Base-by-base conservation (phyloP, 2,113 vertebrate genomes). In the Tiliqua scincoides region DNA sequence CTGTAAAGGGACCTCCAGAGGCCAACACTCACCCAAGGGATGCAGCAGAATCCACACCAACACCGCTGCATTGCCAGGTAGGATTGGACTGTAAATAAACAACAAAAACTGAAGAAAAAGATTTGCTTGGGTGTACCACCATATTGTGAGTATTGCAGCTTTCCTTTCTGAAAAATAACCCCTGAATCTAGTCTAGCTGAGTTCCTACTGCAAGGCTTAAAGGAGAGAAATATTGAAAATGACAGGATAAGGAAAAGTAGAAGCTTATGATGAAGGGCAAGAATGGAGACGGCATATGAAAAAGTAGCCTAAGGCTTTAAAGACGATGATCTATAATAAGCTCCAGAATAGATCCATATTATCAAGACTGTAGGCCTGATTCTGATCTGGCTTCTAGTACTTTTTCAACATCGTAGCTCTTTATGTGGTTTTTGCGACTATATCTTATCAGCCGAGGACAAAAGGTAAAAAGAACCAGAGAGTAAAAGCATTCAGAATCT, bases 161-260 rank as follows among this genome's bases (percentile, higher is more conserved):
- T 89, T 87, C 15, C 1, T 27, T 57, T 11, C 88, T 85, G 87
- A 85, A 87, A 90, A 93, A 86, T 27, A 88, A 73, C 83, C 77
- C 86, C 23, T 91, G 30, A 74, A 89, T 82, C 65, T 27, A 88
- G 61, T 88, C 27, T 74, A 84, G 52, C 37, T 92, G 82, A 89
- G 85, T 82, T 93, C 83, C 62, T 23, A 57, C 61, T 91, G 85
- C 84, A 71, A 9, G 90, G 88, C 90, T 61, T 91, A 91, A 91
- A 92, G 91, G 83, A 18, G 73, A 89, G 89, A 89, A 88, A 78
- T 11, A 91, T 87, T 40, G 88, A 85, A 87, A 93, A 90, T 85
- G 87, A 89, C 88, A 94, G 72, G 32, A 82, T 93, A 90, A 88
- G n/a, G n/a, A 37, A 74, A 89, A 75, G 85, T 83, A 61, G 88